A percentile compares a stretch with the other conserved stretches of the same genome.
phyloP scores from a whole-genome alignment of 2,797 vertebrate species.

The Chloroceryle inda region DNA sequence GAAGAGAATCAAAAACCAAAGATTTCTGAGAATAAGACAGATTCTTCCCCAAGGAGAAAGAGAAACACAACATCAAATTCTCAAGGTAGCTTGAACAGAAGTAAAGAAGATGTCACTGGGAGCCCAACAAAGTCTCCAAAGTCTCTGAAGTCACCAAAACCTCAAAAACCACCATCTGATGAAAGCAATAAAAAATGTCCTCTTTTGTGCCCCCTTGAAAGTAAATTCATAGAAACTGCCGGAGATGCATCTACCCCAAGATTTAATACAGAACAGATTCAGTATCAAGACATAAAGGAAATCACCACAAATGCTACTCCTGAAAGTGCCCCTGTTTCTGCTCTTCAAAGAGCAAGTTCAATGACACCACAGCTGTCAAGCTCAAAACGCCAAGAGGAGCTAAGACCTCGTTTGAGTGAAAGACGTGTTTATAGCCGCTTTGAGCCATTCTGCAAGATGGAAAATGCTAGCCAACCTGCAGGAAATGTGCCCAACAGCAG shows the following conservation, averaged over 20 bases:
- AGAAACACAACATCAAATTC: slow-evolving; percentile 79
- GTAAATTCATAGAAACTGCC: slow-evolving; percentile 63
- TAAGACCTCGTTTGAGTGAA: slow-evolving; percentile 76
- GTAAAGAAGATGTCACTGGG: slow-evolving; percentile 78
- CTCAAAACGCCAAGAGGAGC: slow-evolving; percentile 65
- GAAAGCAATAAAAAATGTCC: slow-evolving; percentile 66
- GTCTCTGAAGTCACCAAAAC: slow-evolving; percentile 57
- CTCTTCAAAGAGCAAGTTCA: slow-evolving; percentile 56
- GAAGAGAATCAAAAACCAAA: slow-evolving; percentile 78
- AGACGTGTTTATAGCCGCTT: slow-evolving; percentile 88
- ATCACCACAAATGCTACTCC: background rate
- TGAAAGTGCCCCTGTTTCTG: slow-evolving; percentile 37
- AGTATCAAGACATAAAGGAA: slow-evolving; percentile 77
- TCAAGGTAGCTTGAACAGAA: slow-evolving; percentile 76
- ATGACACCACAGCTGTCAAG: background rate
- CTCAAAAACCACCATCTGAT: slow-evolving; percentile 60
- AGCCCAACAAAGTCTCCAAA: slow-evolving; percentile 60
- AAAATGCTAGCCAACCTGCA: slow-evolving; percentile 71
- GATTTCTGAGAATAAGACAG: slow-evolving; percentile 63
- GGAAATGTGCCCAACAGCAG: slow-evolving; percentile 69
- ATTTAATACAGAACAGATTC: slow-evolving; percentile 88
- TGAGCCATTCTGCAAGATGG: slow-evolving; percentile 87
- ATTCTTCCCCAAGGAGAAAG: slow-evolving; percentile 76
- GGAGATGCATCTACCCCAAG: slow-evolving; percentile 87
- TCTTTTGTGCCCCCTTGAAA: slow-evolving; percentile 68